Evolutionary conservation across 2,797 vertebrate species (phyloP).

Genomic region (Nyctibius grandis): DNA sequence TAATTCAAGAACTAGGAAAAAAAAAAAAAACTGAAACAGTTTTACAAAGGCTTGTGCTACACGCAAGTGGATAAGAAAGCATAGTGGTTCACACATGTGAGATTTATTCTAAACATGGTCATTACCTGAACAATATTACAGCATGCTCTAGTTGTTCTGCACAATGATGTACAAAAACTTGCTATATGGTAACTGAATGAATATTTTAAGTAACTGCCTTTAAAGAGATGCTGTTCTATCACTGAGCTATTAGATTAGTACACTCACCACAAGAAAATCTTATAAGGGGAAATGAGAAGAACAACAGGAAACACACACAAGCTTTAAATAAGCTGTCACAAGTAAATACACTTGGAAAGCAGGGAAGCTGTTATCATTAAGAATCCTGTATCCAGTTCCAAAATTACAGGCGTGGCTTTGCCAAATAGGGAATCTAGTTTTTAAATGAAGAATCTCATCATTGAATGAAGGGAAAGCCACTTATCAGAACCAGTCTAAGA

Average conservation of each 20-base stretch:
- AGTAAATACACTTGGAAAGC: not conserved
- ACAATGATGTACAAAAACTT: not conserved
- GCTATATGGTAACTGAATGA: not conserved
- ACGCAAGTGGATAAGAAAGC: not conserved
- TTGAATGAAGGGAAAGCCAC: not conserved
- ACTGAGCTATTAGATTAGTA: not conserved
- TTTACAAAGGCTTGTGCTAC: not conserved
- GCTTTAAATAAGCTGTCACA: not conserved
- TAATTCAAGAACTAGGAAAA: not conserved
- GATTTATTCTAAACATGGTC: not conserved
- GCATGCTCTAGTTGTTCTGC: not conserved
- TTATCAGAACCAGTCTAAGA: not conserved
- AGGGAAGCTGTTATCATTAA: not conserved
- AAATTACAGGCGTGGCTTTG: not conserved
- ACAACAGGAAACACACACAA: rapidly evolving
- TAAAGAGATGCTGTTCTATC: not conserved
- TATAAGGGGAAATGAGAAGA: not conserved
- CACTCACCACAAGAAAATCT: not conserved
- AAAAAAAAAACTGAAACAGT: not conserved
- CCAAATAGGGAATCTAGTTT: not conserved
- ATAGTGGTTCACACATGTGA: not conserved
- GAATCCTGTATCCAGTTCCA: not conserved
- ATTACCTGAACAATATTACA: not conserved
- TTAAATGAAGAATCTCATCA: not conserved
- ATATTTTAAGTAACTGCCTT: not conserved